Conservation (phyloP, 2,888 invertebrate genomes). For the Ectropis crepuscularia region DNA sequence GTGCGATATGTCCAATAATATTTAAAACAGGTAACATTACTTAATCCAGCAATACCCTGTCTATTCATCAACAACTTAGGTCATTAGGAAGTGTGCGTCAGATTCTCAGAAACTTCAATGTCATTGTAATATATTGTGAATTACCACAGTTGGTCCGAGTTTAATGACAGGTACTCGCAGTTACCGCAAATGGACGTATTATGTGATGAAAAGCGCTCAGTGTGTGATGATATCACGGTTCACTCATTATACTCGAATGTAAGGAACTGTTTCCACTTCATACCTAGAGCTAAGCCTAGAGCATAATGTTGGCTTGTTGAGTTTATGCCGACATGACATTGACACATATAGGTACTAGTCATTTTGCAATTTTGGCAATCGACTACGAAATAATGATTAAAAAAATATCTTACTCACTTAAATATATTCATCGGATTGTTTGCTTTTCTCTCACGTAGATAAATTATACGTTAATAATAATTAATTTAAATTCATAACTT, state of each 20-base stretch:
- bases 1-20: no score
- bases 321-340: no score
- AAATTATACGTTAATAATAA: no score
- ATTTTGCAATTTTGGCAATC: no score
- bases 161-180: constrained; percentile 18
- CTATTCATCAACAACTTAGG: neutral
- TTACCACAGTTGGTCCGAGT: constrained; percentile 6
- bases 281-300: neutral
- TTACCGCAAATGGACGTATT: constrained; percentile 25
- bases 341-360: no score
- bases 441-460: no score
- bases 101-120: constrained; percentile 5
- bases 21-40: no score
- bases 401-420: no score
- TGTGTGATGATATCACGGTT: constrained; percentile 27
- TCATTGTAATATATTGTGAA: constrained; percentile 14
- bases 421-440: no score
- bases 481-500: no score
- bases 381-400: no score
- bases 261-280: constrained; percentile 5
- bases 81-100: constrained; percentile 15
- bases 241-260: constrained; percentile 15
- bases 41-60: no score
- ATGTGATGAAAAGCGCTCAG: constrained; percentile 7
- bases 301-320: neutral